Evolutionary conservation across 2,888 invertebrate species (phyloP).

Genomic region (Lycaena phlaeas): DNA sequence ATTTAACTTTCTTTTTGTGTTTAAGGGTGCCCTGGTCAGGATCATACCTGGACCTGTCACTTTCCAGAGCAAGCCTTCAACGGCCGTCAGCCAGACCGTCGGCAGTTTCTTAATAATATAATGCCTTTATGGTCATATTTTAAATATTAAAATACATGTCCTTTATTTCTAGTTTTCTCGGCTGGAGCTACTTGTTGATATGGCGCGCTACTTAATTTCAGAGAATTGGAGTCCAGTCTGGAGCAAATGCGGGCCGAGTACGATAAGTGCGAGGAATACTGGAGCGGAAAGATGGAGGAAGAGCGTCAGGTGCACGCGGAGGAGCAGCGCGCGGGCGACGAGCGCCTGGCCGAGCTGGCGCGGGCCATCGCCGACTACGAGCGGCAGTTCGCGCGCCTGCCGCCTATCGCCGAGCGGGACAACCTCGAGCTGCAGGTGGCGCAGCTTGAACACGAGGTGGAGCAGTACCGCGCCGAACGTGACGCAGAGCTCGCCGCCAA

Average conservation of each 20-base stretch:
- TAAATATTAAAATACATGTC: too few relatives aligned
- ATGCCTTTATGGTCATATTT: too few relatives aligned
- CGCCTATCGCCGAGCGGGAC: slow-evolving; percentile 84
- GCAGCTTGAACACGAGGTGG: slow-evolving; percentile 80
- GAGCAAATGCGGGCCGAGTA: slow-evolving; percentile 84
- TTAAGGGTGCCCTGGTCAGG: too few relatives aligned
- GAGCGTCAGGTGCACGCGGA: slow-evolving; percentile 83
- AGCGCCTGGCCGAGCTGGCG: slow-evolving; percentile 81
- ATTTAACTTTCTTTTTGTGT: too few relatives aligned
- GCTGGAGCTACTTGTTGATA: too few relatives aligned
- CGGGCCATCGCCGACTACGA: slow-evolving; percentile 86
- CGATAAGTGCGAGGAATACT: slow-evolving; percentile 90
- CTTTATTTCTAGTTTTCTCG: too few relatives aligned
- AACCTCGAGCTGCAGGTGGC: slow-evolving; percentile 76
- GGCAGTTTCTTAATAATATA: too few relatives aligned
- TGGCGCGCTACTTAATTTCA: slow-evolving; percentile 33
- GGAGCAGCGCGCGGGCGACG: slow-evolving; percentile 83
- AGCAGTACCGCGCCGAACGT: slow-evolving; percentile 30
- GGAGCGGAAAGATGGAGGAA: slow-evolving; percentile 84
- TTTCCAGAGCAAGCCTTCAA: too few relatives aligned
- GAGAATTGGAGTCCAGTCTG: slow-evolving; percentile 81
- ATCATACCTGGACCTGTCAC: too few relatives aligned
- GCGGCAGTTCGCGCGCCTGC: slow-evolving; percentile 79
- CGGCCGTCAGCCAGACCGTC: too few relatives aligned
- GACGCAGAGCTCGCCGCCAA: slow-evolving; percentile 20